A percentile compares a stretch with the other conserved stretches of the same genome.
Conservation (phyloP, 2,797 vertebrate species). For the Pipistrellus nathusii region DNA sequence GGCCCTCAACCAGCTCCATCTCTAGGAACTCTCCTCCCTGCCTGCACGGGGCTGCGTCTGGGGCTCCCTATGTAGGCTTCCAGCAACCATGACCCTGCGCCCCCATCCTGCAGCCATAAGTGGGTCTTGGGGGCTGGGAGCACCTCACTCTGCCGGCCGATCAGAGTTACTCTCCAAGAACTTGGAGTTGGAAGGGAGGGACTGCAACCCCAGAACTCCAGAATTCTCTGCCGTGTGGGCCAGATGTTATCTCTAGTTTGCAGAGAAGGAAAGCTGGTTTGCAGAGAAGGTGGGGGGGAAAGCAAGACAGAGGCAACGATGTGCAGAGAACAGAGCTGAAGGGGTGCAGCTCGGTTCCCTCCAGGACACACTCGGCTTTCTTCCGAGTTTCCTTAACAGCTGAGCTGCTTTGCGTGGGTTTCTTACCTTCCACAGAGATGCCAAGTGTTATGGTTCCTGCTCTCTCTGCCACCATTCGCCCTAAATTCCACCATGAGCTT, state of each 20-base stretch:
- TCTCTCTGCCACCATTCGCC: constrained; percentile 31
- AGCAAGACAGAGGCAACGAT: neutral
- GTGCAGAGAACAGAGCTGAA: neutral
- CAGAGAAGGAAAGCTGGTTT: neutral
- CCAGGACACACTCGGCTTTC: neutral
- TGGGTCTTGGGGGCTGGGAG: too few species aligned
- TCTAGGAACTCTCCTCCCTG: neutral
- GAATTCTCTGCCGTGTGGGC: neutral
- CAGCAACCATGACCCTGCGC: neutral
- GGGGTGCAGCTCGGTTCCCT: neutral
- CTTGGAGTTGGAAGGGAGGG: neutral
- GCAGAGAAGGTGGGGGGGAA: neutral
- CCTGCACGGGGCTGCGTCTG: neutral
- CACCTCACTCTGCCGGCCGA: neutral
- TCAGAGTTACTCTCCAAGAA: neutral
- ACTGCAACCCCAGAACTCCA: neutral
- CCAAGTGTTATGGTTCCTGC: neutral
- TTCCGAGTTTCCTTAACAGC: neutral
- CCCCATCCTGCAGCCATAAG: neutral
- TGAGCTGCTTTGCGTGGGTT: neutral
- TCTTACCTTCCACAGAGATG: neutral
- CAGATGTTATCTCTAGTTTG: neutral
- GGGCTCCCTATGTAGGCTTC: accelerated
- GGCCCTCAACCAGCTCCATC: neutral
- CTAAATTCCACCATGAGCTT: constrained; percentile 5